These are phyloP conservation scores for Holacanthus passer DNA, from an alignment of 2,113 vertebrate species.

Conservation along the genomic window DNA sequence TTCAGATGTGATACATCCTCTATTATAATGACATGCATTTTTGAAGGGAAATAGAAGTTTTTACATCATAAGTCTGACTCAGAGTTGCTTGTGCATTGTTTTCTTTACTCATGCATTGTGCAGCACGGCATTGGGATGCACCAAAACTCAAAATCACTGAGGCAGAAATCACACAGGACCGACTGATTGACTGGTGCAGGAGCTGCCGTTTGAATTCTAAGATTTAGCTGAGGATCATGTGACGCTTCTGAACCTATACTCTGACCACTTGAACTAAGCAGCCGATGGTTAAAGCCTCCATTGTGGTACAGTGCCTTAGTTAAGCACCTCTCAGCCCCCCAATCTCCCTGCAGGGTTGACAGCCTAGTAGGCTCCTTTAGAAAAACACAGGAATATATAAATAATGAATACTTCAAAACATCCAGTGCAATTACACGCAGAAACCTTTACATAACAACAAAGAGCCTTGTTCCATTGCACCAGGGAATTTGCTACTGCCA, in stretches of 20 bases:
- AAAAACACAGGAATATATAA: constrained; percentile 81
- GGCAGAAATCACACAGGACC: constrained; percentile 78
- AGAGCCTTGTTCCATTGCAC: constrained; percentile 79
- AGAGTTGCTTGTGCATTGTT: constrained; percentile 39
- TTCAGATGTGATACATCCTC: constrained; percentile 18
- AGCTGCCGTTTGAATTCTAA: constrained; percentile 68
- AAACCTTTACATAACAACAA: constrained; percentile 85
- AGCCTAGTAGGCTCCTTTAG: constrained; percentile 57
- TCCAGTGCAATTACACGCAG: constrained; percentile 80
- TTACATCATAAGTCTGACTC: constrained; percentile 4
- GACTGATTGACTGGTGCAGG: constrained; percentile 71
- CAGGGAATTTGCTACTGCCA: constrained; percentile 79
- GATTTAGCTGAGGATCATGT: constrained; percentile 44
- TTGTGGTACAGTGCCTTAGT: constrained; percentile 62
- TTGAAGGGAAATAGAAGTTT: constrained; percentile 21
- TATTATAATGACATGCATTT: constrained; percentile 20
- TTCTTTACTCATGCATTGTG: constrained; percentile 49
- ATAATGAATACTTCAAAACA: constrained; percentile 82
- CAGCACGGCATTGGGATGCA: constrained; percentile 66
- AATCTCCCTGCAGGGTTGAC: constrained; percentile 61
- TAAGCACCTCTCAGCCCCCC: constrained; percentile 70
- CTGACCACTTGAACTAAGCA: constrained; percentile 68
- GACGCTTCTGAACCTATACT: constrained; percentile 45
- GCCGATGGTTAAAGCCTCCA: constrained; percentile 59
- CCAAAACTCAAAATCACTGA: constrained; percentile 74